A percentile compares a stretch with the other conserved stretches of the same genome.
Conservation (phyloP, 1,140 invertebrate genomes). For the Zaprionus kolodkinae region DNA sequence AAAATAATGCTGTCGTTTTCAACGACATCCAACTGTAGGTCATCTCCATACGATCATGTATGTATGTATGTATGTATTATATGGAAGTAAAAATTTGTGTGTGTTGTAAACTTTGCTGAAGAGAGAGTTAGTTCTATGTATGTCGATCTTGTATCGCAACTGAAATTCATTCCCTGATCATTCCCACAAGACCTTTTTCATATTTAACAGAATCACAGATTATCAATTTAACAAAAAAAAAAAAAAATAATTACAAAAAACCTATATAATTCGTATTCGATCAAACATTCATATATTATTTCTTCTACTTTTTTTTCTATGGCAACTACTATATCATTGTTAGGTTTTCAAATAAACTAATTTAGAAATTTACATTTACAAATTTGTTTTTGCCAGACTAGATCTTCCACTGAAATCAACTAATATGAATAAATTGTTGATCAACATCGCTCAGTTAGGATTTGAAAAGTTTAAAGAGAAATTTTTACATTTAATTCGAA, state of each 20-base stretch:
- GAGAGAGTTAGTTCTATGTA: constrained; percentile 15
- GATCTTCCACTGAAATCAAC: constrained; percentile 5
- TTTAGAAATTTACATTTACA: not conserved
- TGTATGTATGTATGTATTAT: not conserved
- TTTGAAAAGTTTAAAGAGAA: not conserved
- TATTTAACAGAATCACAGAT: constrained; percentile 71
- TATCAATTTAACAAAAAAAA: constrained; percentile 51
- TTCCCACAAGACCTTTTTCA: constrained; percentile 2
- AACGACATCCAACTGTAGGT: constrained; percentile 29
- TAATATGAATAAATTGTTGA: not conserved
- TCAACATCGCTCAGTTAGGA: not conserved
- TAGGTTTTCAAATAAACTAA: not conserved
- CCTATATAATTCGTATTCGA: not conserved
- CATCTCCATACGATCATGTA: constrained; percentile 9
- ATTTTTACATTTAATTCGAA: not conserved
- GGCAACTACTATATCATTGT: constrained; percentile 3
- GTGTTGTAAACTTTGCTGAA: constrained; percentile 4
- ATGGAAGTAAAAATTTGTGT: constrained; percentile 21
- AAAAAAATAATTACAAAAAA: constrained; percentile 8
- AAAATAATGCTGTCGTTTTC: constrained; percentile 25
- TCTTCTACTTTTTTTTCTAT: constrained; percentile 6
- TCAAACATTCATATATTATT: not conserved
- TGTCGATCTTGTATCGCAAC: constrained; percentile 8
- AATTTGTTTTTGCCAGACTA: constrained; percentile 1
- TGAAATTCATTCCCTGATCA: constrained; percentile 8